Conservation (phyloP, 2,113 vertebrate genomes). For the Trochalopteron elliotii region DNA sequence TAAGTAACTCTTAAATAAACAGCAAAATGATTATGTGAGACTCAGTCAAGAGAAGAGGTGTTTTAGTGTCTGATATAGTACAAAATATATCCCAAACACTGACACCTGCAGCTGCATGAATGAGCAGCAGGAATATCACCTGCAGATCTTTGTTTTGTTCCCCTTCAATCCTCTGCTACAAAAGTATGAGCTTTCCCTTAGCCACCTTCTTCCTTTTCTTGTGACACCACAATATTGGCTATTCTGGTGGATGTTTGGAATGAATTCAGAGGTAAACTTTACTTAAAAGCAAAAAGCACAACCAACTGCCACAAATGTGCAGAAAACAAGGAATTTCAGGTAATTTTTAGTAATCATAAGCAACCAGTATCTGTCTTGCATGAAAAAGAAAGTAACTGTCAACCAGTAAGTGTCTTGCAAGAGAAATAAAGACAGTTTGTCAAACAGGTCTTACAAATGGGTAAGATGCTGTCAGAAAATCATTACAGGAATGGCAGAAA, state of each 20-base stretch:
- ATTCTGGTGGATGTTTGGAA: neutral
- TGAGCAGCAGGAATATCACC: neutral
- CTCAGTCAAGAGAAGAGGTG: neutral
- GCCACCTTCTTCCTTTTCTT: neutral
- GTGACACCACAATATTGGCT: neutral
- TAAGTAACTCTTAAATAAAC: neutral
- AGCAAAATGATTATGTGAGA: neutral
- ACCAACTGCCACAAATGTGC: neutral
- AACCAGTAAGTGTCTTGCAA: neutral
- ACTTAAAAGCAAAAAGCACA: neutral
- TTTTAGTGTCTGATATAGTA: neutral
- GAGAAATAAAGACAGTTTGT: neutral
- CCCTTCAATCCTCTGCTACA: neutral
- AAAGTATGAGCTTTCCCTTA: neutral
- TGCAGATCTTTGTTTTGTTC: neutral
- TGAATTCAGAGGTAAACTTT: neutral
- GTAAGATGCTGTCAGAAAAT: neutral
- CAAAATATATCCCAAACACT: neutral
- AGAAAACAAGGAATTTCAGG: neutral
- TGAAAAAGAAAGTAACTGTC: neutral
- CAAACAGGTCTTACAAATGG: neutral
- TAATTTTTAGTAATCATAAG: neutral
- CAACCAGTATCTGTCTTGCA: neutral
- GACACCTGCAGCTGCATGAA: neutral
- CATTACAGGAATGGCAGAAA: neutral